Conservation (phyloP, 2,797 vertebrate genomes). For the Aulostomus chinensis region DNA sequence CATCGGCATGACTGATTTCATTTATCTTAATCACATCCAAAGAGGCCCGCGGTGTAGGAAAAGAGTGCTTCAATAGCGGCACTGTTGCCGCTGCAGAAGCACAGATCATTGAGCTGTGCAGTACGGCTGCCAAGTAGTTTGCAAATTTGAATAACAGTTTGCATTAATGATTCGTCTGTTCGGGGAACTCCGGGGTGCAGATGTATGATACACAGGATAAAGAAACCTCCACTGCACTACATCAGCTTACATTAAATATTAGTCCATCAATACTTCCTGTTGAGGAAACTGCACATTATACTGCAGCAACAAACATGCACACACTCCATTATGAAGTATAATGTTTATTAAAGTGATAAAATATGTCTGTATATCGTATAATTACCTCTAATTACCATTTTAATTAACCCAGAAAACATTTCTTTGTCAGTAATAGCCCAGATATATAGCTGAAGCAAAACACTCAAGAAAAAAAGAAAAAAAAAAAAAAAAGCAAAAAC, state of each 20-base stretch:
- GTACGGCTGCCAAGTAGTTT: conserved; percentile 25
- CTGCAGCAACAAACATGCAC: conserved; percentile 9
- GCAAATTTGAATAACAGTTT: conserved; percentile 34
- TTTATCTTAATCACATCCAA: conserved; percentile 63
- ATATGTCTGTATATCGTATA: too few relatives aligned
- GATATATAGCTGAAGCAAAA: conserved; percentile 4
- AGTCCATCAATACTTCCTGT: conserved; percentile 37
- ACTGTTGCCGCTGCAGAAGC: conserved; percentile 31
- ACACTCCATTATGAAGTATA: too few relatives aligned
- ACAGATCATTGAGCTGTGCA: conserved; percentile 51
- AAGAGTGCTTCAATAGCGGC: conserved; percentile 25
- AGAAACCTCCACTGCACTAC: conserved; percentile 32
- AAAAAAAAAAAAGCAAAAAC: conserved; percentile 16
- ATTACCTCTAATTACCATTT: too few relatives aligned
- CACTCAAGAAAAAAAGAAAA: too few relatives aligned
- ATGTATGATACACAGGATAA: conserved; percentile 34
- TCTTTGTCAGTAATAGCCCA: conserved; percentile 4
- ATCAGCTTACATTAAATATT: conserved; percentile 23
- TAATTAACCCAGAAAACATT: too few relatives aligned
- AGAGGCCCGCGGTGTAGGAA: conserved; percentile 41
- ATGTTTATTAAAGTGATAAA: too few relatives aligned
- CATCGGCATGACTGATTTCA: conserved; percentile 71
- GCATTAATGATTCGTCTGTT: conserved; percentile 32
- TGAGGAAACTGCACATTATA: conserved; percentile 12
- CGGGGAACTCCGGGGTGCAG: conserved; percentile 29